Evolutionary conservation across 1,140 invertebrate genomes (phyloP).

Genomic region (Drosophila obscura): DNA sequence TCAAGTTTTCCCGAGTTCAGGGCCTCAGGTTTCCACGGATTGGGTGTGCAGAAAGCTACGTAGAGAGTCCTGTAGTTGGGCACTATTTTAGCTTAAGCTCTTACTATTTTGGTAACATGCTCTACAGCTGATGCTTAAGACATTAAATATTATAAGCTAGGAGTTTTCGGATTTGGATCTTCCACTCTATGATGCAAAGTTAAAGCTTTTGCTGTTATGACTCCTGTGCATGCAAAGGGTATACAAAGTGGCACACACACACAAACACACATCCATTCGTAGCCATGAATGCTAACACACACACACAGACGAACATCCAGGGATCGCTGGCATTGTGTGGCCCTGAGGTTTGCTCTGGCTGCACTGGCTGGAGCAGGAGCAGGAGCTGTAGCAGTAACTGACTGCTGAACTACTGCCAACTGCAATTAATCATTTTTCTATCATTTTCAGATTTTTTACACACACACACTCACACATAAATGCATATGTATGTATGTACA

Average conservation of each 20-base stretch:
- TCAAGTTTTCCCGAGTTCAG: too few relatives aligned
- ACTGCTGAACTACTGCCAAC: constrained; percentile 82
- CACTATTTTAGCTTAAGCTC: too few relatives aligned
- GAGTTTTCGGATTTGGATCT: too few relatives aligned
- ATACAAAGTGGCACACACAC: background rate
- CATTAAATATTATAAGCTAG: too few relatives aligned
- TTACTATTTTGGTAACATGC: too few relatives aligned
- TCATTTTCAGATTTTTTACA: constrained; percentile 82
- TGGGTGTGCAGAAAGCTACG: too few relatives aligned
- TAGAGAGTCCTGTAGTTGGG: too few relatives aligned
- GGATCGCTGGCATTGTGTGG: constrained; percentile 35
- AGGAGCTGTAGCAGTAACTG: constrained; percentile 47
- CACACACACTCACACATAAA: constrained; percentile 12
- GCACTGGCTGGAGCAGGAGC: constrained; percentile 38
- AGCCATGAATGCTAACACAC: constrained; percentile 60
- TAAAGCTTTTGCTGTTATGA: too few relatives aligned
- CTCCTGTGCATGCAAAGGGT: too few relatives aligned
- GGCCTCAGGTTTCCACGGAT: too few relatives aligned
- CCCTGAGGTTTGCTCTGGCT: constrained; percentile 62
- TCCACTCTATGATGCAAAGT: too few relatives aligned
- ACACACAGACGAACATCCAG: constrained; percentile 15
- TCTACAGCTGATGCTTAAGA: too few relatives aligned
- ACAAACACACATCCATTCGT: constrained; percentile 21
- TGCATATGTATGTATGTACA: constrained; percentile 5
- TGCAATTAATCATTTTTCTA: constrained; percentile 84